Base-by-base conservation (phyloP, 1,140 invertebrate species). In the Macrocentrus cingulum region DNA sequence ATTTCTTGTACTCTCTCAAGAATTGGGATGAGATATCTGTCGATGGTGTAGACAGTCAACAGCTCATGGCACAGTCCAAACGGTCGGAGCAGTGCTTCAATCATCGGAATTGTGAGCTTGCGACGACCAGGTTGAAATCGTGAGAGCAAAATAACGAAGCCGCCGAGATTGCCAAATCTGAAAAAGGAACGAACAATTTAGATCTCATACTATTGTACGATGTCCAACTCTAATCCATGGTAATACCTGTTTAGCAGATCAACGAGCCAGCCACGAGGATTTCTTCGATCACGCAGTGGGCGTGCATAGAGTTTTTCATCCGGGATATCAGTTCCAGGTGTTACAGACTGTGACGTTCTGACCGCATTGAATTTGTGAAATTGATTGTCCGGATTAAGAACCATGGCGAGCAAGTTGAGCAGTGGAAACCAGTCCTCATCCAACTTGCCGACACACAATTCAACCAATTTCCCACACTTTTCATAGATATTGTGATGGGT, bases 401-500 rank as follows among this genome's bases (percentile, higher is more conserved):
- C 88, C 85, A 97, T 94, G 22, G 92, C 91, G 53, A 99, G 80
- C 50, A 98, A 83, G 74, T 98, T 93, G 55, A 98, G 82, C 52
- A 97, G 83, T 67, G 93, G 91, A 75, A 94, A 92, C 88, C 94
- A 96, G 82, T 98, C 95, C 68, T 97, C 88, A 58, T 88, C 86
- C 73, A 98, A 83, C 79, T 95, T 95, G 16, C 89, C 78, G 53
- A 95, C 93, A 83, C 93, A 94, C 61, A 99, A 80, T 80, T 97
- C 92, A 49, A 98, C 87, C 51, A 98, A 82, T 73, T 91, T 89
- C 74, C 93, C 88, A 75, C 94, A 97, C 71, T 97, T 97, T 64
- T 91, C 88, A 69, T 94, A 86, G 66, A 98, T 97, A 80, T 92
- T 97, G 76, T 90, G 89, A 79, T 98, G 95, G 69, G 98, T 98